A percentile compares a stretch with the other conserved stretches of the same genome.
These are phyloP conservation scores for Alces alces DNA, from an alignment of 2,113 vertebrate genomes.

Conservation along the genomic window DNA sequence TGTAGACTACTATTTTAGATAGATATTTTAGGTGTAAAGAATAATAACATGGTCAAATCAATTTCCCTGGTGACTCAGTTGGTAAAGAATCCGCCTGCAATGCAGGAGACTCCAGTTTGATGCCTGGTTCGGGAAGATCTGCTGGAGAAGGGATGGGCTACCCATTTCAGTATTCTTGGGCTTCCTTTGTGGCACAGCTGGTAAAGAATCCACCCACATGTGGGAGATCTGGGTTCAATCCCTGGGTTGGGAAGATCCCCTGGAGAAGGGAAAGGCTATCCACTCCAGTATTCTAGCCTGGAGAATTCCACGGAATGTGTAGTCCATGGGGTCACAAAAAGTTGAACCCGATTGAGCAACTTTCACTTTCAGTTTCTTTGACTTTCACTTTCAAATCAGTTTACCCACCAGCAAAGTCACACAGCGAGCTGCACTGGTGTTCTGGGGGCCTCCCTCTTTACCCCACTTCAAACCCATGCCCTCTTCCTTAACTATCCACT, in stretches of 20 bases:
- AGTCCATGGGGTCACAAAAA: not conserved
- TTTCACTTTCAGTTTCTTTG: not conserved
- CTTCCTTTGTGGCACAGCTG: not conserved
- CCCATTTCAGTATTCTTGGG: not conserved
- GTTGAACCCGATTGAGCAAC: not conserved
- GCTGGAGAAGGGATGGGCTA: not conserved
- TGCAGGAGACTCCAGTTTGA: not conserved
- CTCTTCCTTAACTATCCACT: not conserved
- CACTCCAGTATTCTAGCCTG: not conserved
- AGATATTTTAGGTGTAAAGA: not conserved
- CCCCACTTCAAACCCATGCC: too few species aligned
- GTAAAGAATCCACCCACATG: not conserved
- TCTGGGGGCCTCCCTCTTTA: not conserved
- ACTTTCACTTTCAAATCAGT: not conserved
- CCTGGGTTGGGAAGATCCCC: not conserved
- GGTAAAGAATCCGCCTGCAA: not conserved
- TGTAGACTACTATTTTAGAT: too few species aligned
- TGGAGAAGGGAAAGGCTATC: not conserved
- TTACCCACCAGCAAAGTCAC: not conserved
- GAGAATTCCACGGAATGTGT: not conserved
- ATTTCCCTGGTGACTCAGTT: not conserved
- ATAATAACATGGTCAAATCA: too few species aligned
- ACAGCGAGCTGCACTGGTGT: accelerated
- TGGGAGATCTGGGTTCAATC: not conserved
- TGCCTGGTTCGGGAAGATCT: not conserved